Base-by-base conservation (phyloP, 2,113 vertebrate species). In the Callopanchax toddi region DNA sequence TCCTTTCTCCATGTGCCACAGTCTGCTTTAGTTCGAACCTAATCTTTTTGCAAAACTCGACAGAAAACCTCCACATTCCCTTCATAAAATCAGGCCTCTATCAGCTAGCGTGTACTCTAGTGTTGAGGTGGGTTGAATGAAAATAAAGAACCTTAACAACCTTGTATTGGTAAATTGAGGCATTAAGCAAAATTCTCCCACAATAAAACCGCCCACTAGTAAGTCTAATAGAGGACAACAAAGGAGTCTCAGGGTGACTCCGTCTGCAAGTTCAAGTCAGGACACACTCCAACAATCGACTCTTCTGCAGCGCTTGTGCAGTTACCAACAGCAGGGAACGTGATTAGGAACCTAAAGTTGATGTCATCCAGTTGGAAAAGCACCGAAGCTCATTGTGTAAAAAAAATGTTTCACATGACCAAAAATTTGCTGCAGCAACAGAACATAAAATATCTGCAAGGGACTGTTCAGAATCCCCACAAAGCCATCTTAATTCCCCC, bases 261-360 rank as follows among this genome's bases (percentile, higher is more conserved):
- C 84, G 86, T 89, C 79, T 69, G 62, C 51, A 39, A 76, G 90
- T 91, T 91, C 87, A 90, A 62, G 82, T 86, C 78, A 74, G 87
- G 88, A 89, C 89, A 90, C 60, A 78, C 77, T 81, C 71, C 66
- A 84, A 80, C 89, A 91, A 89, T 89, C 91, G 87, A 74, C 79
- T 87, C 87, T 83, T 81, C 77, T 58, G 84, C 83, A 88, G 81
- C 75, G 71, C 67, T 91, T 86, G 86, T 69, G 78, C 76, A 89
- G 89, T 88, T 82, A 84, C 82, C 80, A 86, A 82, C 79, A 84
- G 78, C 67, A 44, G 79, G 76, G 59, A 84, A 72, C 82, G 55
- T 45, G 69, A 68, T 67, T 54, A 81, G 57, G 37, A 60, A 72
- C 74, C 81, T 76, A 82, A 84, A 74, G 56, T 71, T 68, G 64